Evolutionary conservation across 1,140 invertebrate species (phyloP), one percentile per base, ranked within the genome.

Genomic region (Drosophila bifasciata): DNA sequence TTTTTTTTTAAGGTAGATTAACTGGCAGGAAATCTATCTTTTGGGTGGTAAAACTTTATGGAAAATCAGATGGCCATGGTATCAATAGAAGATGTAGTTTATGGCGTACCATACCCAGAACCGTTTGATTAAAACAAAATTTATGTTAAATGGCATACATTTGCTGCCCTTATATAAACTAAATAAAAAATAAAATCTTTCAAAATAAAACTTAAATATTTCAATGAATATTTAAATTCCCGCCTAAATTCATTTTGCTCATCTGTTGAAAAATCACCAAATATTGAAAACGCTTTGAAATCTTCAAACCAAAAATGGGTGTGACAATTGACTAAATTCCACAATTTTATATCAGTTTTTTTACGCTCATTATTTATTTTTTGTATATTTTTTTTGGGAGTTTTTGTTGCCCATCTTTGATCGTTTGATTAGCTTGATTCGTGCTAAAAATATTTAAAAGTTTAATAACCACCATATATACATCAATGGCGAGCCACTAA

Each of bases 401-500:
- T 7, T 8, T 28, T 21, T 21, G 2, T 21, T 28, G 28, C 28
- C 28, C 28, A 28, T 28, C 8, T 28, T 28, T 28, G 28, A 28
- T 28, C 25, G 8, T 71, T 56, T 55, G 43, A 45, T 41, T 64
- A 68, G 75, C 43, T 28, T 39, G 25, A 43, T 46, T 48, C 41
- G 45, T 56, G 41, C 36, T 63, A 21, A 25, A n/a, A 15, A 15
- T 1, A 21, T 5, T 7, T 5, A 46, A 21, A 46, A 46, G 17
- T 53, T 36, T 75, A 59, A 73, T 48, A 56, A 61, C 49, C 25
- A 19, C 49, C 39, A 28, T 49, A 48, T 32, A 84, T 75, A 61
- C 51, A 71, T 61, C 59, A 56, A 57, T 49, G 52, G 45, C 64
- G 50, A 58, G 49, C 53, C 57, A 70, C 84, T 89, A 89, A 89